A percentile compares a stretch with the other conserved stretches of the same genome.
Evolutionary conservation across 1,140 invertebrate genomes (phyloP).

Genomic region (Daktulosphaira vitifoliae): DNA sequence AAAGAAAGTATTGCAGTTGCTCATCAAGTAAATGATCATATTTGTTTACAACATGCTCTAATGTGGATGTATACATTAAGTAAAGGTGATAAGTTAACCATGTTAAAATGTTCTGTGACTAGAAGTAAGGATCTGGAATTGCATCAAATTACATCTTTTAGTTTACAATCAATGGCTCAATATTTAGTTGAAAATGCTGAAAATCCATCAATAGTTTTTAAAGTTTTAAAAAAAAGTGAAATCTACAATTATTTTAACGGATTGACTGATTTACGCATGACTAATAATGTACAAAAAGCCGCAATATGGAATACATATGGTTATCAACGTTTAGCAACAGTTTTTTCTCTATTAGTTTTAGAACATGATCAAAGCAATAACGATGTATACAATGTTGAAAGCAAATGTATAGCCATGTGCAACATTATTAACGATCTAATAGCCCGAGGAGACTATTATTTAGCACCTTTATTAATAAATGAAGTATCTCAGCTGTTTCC

Average conservation of each 20-base stretch:
- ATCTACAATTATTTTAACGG: slow-evolving; percentile 75
- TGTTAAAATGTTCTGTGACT: slow-evolving; percentile 47
- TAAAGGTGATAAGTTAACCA: slow-evolving; percentile 48
- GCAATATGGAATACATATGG: slow-evolving; percentile 80
- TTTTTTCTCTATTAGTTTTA: slow-evolving; percentile 20
- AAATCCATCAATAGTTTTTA: slow-evolving; percentile 11
- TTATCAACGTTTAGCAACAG: slow-evolving; percentile 44
- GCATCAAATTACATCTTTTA: slow-evolving; percentile 55
- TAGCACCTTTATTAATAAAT: slow-evolving; percentile 49
- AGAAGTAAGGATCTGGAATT: slow-evolving; percentile 47
- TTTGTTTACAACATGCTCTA: slow-evolving; percentile 75
- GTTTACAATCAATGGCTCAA: slow-evolving; percentile 42
- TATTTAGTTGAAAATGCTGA: slow-evolving; percentile 26
- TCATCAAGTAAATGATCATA: slow-evolving; percentile 76
- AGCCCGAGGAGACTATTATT: slow-evolving; percentile 50
- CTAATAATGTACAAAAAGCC: slow-evolving; percentile 67
- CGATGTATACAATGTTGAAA: slow-evolving; percentile 55
- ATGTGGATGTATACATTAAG: slow-evolving; percentile 66
- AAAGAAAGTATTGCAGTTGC: slow-evolving; percentile 77
- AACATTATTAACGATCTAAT: slow-evolving; percentile 43
- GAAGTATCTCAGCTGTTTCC: slow-evolving; percentile 55
- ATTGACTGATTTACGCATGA: slow-evolving; percentile 67
- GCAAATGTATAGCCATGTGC: slow-evolving; percentile 60
- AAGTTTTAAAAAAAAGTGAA: slow-evolving; percentile 64
- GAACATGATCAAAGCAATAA: slow-evolving; percentile 36